Base-by-base conservation (phyloP, 2,797 vertebrate genomes). In the Rallus crepitans region DNA sequence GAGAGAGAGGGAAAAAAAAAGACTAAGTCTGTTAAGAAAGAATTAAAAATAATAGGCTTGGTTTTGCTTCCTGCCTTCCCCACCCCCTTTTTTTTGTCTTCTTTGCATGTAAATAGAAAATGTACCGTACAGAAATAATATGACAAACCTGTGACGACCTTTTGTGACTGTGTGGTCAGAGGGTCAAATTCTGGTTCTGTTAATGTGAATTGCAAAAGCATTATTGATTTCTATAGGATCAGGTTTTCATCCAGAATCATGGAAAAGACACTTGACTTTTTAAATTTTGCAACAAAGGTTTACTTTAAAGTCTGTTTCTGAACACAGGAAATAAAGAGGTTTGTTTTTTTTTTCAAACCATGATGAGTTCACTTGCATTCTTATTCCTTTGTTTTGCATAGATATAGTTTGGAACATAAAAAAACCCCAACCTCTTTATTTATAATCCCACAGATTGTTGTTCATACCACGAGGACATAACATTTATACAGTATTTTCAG, bases 351-450 rank as follows among this genome's bases (percentile, higher is more conserved):
- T 87, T 77, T 65, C 37, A 81, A 95, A 77, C 57, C 35, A 20
- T n/a, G n/a, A 65, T 70, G 28, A 77, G 47, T 20, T 86, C 27
- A 48, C 15, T 75, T 57, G 18, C 13, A 21, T 81, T 95, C 83
- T 92, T 92, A 76, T 91, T 94, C 81, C 24, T 84, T 95, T 71
- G 20, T 77, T 95, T 94, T 86, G 52, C 16, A 64, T 15, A 87
- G 39, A n/a, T 78, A 90, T 50, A 68, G 45, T 61, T 78, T 94
- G 45, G 81, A 97, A 87, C 60, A 84, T 63, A 92, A 91, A 48
- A 96, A 97, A 89, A 37, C 9, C 39, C 39, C 12, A 75, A 18
- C 12, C 25, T 47, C 35, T 91, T 94, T 68, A 83, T 89, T 94
- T 92, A 82, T 90, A 80, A 31, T 90, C 50, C 39, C 45, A 90